A percentile compares a stretch with the other conserved stretches of the same genome.
These are phyloP conservation scores for Lepidocolaptes lacrymiger DNA, from an alignment of 2,797 vertebrate species.

Conservation along the genomic window DNA sequence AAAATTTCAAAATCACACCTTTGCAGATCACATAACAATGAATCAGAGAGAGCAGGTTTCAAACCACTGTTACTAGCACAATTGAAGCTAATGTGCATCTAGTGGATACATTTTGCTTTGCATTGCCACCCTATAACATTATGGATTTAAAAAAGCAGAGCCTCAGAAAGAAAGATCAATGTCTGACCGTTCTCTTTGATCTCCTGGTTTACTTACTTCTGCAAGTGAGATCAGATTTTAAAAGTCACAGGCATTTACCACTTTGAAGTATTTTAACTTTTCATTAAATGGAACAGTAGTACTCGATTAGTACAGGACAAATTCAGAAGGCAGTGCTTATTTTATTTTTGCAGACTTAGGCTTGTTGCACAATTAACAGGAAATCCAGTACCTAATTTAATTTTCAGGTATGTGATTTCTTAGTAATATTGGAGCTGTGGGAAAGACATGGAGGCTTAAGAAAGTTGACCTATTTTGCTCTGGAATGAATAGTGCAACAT, in stretches of 20 bases:
- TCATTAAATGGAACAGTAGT: constrained; percentile 38
- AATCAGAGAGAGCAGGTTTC: background rate
- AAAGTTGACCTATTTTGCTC: constrained; percentile 24
- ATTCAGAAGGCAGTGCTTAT: constrained; percentile 23
- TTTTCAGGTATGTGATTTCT: background rate
- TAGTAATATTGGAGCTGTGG: background rate
- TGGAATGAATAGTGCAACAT: background rate
- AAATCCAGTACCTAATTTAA: constrained; percentile 14
- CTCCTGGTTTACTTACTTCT: constrained; percentile 52
- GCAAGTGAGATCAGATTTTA: constrained; percentile 41
- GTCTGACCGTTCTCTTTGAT: constrained; percentile 49
- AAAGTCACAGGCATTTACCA: constrained; percentile 49
- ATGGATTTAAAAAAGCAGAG: constrained; percentile 49
- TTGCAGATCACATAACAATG: background rate
- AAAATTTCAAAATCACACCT: background rate
- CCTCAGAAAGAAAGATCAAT: constrained; percentile 46
- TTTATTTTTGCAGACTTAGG: constrained; percentile 48
- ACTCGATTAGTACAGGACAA: constrained; percentile 23
- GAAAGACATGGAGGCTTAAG: background rate
- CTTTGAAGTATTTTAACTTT: constrained; percentile 63
- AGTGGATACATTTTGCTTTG: constrained; percentile 3
- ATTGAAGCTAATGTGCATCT: constrained; percentile 15
- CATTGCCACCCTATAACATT: constrained; percentile 28
- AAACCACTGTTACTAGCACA: background rate
- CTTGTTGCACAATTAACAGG: background rate